Evolutionary conservation across 1,140 invertebrate genomes (phyloP).

Genomic region (Halictus rubicundus): DNA sequence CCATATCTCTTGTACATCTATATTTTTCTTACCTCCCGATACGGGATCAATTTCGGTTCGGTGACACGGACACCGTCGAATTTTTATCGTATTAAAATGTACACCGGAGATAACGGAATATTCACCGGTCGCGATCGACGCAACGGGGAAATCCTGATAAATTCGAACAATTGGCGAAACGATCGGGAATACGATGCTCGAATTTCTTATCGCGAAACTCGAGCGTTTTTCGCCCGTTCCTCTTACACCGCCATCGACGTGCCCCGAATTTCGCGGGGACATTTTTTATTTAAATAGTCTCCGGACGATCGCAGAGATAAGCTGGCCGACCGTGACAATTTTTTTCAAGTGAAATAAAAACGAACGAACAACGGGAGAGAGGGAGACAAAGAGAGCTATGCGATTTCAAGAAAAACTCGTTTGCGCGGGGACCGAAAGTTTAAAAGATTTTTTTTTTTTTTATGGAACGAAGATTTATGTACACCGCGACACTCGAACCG

Average conservation of each 20-base stretch:
- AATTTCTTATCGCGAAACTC: slow-evolving; percentile 29
- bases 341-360: neutral
- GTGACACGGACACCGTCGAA: neutral
- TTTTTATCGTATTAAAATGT: neutral
- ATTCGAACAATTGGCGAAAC: neutral
- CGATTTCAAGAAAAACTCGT: neutral
- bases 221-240: neutral
- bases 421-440: neutral
- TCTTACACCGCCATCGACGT: slow-evolving; percentile 9
- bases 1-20: slow-evolving; percentile 1
- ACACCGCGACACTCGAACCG: neutral
- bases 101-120: no score
- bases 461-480: neutral
- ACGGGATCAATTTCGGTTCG: slow-evolving; percentile 11
- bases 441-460: neutral
- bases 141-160: neutral
- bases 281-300: slow-evolving; percentile 30
- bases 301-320: neutral
- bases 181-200: neutral
- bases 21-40: slow-evolving; percentile 5
- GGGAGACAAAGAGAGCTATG: no score
- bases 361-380: no score
- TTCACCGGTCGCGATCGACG: no score
- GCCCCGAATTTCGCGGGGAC: neutral
- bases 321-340: neutral